Percentiles rank a stretch among this genome's conserved stretches.
Evolutionary conservation across 2,797 vertebrate species (phyloP).

Genomic region (Girardinus metallicus): DNA sequence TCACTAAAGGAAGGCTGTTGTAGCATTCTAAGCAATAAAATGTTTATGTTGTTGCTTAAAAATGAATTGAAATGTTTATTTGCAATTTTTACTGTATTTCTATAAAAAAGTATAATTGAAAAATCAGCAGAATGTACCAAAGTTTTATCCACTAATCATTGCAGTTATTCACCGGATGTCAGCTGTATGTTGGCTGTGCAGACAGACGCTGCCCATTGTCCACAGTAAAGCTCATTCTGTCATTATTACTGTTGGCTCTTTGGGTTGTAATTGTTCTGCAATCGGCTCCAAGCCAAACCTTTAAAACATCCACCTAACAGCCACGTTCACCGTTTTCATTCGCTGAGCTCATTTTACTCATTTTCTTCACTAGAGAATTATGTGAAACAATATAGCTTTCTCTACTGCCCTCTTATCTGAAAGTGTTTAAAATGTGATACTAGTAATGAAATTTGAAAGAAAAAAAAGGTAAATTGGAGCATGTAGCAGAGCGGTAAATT

Average conservation of each 20-base stretch:
- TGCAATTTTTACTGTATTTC: too few relatives aligned
- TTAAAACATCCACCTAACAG: not conserved
- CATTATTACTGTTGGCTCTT: not conserved
- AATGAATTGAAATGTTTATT: too few relatives aligned
- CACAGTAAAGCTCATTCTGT: not conserved
- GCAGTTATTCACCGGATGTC: not conserved
- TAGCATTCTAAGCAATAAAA: too few relatives aligned
- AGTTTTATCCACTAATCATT: not conserved
- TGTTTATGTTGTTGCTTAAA: too few relatives aligned
- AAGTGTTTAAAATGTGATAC: conserved; percentile 38
- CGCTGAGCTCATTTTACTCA: not conserved
- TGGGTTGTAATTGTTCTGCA: not conserved
- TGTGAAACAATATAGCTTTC: conserved; percentile 12
- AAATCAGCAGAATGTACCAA: too few relatives aligned
- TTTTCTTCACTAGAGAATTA: conserved; percentile 19
- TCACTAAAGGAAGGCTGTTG: too few relatives aligned
- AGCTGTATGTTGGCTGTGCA: not conserved
- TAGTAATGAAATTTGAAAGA: conserved; percentile 1
- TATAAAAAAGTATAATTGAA: too few relatives aligned
- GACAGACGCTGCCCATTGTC: not conserved
- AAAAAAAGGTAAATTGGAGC: conserved; percentile 22
- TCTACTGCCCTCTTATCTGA: conserved; percentile 21
- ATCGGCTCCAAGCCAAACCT: not conserved
- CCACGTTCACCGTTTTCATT: not conserved
- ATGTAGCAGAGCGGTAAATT: conserved; percentile 57